Evolutionary conservation across 2,888 invertebrate species (phyloP).

Genomic region (Scaeva pyrastri): DNA sequence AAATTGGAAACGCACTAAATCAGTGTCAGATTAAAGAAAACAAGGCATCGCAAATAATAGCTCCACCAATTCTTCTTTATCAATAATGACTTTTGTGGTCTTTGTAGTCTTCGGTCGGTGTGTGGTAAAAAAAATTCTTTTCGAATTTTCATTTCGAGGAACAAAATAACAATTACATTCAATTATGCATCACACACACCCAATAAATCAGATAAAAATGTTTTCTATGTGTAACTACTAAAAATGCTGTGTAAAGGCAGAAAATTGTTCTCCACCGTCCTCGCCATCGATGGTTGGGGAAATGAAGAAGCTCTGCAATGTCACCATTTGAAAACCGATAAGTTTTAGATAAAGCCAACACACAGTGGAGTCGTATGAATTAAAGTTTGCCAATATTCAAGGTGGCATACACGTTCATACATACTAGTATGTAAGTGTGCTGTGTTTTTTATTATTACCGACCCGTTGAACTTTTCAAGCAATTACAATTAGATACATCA

Average conservation of each 20-base stretch:
- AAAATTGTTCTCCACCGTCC: slow-evolving; percentile 45
- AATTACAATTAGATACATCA: too few relatives aligned
- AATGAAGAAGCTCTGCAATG: slow-evolving; percentile 51
- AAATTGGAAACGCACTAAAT: slow-evolving; percentile 28
- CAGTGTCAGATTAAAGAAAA: slow-evolving; percentile 28
- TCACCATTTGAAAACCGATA: slow-evolving; percentile 64
- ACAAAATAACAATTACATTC: neutral
- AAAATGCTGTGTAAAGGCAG: slow-evolving; percentile 20
- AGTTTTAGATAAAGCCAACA: slow-evolving; percentile 31
- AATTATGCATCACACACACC: slow-evolving; percentile 27
- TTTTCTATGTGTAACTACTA: slow-evolving; percentile 31
- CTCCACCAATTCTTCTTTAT: slow-evolving; percentile 10
- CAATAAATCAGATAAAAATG: slow-evolving; percentile 31
- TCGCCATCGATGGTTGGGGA: neutral
- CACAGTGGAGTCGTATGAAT: neutral
- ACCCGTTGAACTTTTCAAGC: too few relatives aligned
- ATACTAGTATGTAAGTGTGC: too few relatives aligned
- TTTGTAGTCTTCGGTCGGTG: neutral
- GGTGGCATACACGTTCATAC: too few relatives aligned
- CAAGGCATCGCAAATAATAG: slow-evolving; percentile 11
- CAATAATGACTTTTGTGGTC: slow-evolving; percentile 3
- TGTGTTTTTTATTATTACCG: too few relatives aligned
- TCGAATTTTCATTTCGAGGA: neutral
- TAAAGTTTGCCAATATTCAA: neutral
- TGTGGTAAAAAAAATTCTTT: neutral